A percentile compares a stretch with the other conserved stretches of the same genome.
Conservation (phyloP, 2,797 vertebrate genomes). For the Gambusia yucatana region DNA sequence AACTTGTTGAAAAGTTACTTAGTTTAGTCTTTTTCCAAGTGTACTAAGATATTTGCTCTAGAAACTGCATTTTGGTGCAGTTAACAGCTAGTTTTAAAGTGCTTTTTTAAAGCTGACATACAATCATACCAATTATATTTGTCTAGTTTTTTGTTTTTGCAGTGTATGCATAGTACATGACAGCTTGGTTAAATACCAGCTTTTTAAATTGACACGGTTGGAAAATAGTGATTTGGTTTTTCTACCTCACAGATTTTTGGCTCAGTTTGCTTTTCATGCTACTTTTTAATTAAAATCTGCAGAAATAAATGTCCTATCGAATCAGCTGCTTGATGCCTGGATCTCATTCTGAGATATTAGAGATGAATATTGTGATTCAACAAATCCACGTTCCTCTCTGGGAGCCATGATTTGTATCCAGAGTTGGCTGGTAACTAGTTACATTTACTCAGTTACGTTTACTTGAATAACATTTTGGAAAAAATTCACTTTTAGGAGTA, state of each 20-base stretch:
- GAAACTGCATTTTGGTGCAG: too few species aligned
- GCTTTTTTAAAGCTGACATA: too few species aligned
- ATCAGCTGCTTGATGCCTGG: not conserved
- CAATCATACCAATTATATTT: too few species aligned
- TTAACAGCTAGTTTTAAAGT: too few species aligned
- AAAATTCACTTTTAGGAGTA: too few species aligned
- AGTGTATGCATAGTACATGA: not conserved
- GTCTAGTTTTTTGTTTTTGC: not conserved
- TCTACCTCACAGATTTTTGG: not conserved
- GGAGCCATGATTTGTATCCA: not conserved
- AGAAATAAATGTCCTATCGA: not conserved
- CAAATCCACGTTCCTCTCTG: not conserved
- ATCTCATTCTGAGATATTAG: not conserved
- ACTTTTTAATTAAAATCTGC: not conserved
- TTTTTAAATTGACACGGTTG: not conserved
- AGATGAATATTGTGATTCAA: not conserved
- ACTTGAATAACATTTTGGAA: too few species aligned
- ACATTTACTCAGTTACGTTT: too few species aligned
- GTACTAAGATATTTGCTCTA: too few species aligned
- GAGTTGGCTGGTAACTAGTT: too few species aligned
- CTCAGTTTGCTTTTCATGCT: not conserved
- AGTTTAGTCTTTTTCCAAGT: too few species aligned
- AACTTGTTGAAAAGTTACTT: too few species aligned
- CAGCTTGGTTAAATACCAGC: not conserved
- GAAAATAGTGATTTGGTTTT: not conserved